phyloP scores from a whole-genome alignment of 2,797 vertebrate genomes.

The Thaleichthys pacificus region DNA sequence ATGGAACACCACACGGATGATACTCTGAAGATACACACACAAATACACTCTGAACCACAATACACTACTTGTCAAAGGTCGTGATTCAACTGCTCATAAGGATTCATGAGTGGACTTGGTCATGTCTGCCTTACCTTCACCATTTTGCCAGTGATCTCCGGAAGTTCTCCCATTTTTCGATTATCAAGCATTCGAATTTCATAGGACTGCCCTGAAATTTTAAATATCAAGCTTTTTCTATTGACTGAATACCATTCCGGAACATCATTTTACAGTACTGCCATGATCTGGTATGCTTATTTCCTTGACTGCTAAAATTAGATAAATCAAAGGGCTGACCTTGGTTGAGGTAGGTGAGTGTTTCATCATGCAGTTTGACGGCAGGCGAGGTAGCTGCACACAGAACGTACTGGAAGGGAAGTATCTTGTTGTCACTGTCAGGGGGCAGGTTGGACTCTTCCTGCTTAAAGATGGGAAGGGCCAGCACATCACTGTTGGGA shows the following conservation, averaged over 20 bases:
- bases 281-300: background rate
- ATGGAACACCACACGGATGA: slow-evolving; percentile 94
- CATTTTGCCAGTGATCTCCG: slow-evolving; percentile 94
- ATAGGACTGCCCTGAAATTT: slow-evolving; percentile 91
- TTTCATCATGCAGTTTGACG: slow-evolving; percentile 96
- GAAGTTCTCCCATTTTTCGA: slow-evolving; percentile 93
- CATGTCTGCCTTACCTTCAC: slow-evolving; percentile 85
- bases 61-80: background rate
- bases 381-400: slow-evolving; percentile 97
- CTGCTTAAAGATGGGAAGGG: slow-evolving; percentile 98
- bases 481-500: slow-evolving; percentile 87
- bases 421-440: slow-evolving; percentile 89
- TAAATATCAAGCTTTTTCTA: background rate
- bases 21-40: slow-evolving; percentile 78
- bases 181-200: slow-evolving; percentile 99
- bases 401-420: slow-evolving; percentile 96
- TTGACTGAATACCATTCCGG: background rate
- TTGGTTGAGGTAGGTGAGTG: slow-evolving; percentile 99
- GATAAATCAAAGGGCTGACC: slow-evolving; percentile 73
- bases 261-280: background rate
- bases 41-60: background rate
- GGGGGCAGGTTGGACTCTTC: slow-evolving; percentile 94
- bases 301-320: background rate
- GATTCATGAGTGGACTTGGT: background rate
- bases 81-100: background rate